Conservation (phyloP, 2,888 invertebrate species). For the Andrena minutula region DNA sequence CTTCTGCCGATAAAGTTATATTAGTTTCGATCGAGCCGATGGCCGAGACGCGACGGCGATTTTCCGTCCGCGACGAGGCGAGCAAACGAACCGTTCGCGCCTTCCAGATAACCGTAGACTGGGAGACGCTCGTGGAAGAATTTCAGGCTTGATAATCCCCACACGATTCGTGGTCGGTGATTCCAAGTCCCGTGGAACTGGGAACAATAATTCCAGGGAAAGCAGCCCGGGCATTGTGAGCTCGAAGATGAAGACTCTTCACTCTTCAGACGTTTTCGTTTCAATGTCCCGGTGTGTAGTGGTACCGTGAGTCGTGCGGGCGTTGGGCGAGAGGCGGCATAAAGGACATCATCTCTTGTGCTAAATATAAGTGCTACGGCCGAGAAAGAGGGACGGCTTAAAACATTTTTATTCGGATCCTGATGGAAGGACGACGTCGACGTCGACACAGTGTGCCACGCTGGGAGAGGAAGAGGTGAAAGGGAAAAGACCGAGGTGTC, state of each 20-base stretch:
- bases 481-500: conserved; percentile 67
- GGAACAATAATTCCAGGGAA: conserved; percentile 54
- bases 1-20: conserved; percentile 33
- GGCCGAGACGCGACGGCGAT: neutral
- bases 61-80: neutral
- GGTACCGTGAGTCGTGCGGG: conserved; percentile 54
- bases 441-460: conserved; percentile 52
- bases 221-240: conserved; percentile 40
- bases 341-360: conserved; percentile 78
- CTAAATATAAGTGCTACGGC: conserved; percentile 81
- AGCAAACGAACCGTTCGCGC: neutral
- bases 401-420: conserved; percentile 80
- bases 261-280: conserved; percentile 67
- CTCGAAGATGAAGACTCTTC: conserved; percentile 39
- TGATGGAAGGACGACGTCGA: conserved; percentile 66
- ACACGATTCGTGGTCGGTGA: conserved; percentile 8
- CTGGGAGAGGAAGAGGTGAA: conserved; percentile 37
- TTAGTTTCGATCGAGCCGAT: conserved; percentile 24
- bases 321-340: conserved; percentile 63
- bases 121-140: neutral
- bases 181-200: neutral
- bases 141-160: neutral
- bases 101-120: too few relatives aligned
- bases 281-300: conserved; percentile 70
- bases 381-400: conserved; percentile 73